Conservation (phyloP, 2,888 invertebrate species). For the Nephrocerus scutellatus region DNA sequence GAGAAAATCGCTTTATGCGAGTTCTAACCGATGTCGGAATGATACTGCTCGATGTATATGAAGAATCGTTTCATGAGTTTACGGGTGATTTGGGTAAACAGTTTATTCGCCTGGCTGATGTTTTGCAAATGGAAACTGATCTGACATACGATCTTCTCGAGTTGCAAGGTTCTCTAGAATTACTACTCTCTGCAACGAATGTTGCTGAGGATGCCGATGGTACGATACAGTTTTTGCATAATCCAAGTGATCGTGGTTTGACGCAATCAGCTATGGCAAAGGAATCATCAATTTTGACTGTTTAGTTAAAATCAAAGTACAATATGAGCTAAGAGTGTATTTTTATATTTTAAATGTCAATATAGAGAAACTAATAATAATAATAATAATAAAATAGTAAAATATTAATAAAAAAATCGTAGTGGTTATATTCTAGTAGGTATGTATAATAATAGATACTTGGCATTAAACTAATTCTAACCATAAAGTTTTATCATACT, state of each 20-base stretch:
- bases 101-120: slow-evolving; percentile 55
- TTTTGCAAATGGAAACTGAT: slow-evolving; percentile 61
- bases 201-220: slow-evolving; percentile 42
- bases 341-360: too few relatives aligned
- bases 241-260: slow-evolving; percentile 23
- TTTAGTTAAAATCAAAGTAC: slow-evolving; percentile 21
- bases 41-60: slow-evolving; percentile 69
- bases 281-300: slow-evolving; percentile 29
- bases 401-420: too few relatives aligned
- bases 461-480: too few relatives aligned
- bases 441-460: too few relatives aligned
- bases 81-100: slow-evolving; percentile 57
- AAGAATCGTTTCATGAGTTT: slow-evolving; percentile 56
- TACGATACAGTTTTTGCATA: slow-evolving; percentile 21
- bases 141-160: slow-evolving; percentile 58
- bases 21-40: slow-evolving; percentile 68
- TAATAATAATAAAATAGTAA: too few relatives aligned
- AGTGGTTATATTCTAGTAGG: too few relatives aligned
- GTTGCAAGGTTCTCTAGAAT: slow-evolving; percentile 63
- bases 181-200: slow-evolving; percentile 58
- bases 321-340: too few relatives aligned
- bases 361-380: too few relatives aligned
- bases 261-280: slow-evolving; percentile 38
- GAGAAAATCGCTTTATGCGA: slow-evolving; percentile 66
- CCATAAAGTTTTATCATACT: too few relatives aligned